phyloP scores from a whole-genome alignment of 1,140 invertebrate species.

The Thaumatotibia leucotreta region DNA sequence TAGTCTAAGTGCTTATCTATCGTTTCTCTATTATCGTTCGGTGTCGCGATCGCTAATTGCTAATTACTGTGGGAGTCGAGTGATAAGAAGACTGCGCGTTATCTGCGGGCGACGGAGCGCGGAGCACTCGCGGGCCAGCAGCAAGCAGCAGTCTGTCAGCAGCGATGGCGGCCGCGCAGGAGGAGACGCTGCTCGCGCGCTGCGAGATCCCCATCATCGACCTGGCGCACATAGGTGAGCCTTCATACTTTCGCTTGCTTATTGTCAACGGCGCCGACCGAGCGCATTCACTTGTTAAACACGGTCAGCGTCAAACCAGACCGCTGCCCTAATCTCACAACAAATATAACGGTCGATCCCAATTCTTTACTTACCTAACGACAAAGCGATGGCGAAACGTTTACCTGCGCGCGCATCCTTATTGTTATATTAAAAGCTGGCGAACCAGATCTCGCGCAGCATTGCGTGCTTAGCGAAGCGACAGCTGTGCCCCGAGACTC shows the following conservation, averaged over 20 bases:
- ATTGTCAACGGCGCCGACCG: not conserved
- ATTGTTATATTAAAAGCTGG: constrained; percentile 22
- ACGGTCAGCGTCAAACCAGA: constrained; percentile 3
- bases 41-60: constrained; percentile 71
- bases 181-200: constrained; percentile 81
- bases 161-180: constrained; percentile 56
- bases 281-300: constrained; percentile 1
- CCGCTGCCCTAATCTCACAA: not conserved
- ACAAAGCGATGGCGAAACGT: constrained; percentile 27
- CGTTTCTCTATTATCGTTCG: constrained; percentile 66
- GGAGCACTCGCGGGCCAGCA: constrained; percentile 25
- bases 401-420: constrained; percentile 47
- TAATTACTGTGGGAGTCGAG: constrained; percentile 68
- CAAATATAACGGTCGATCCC: constrained; percentile 12
- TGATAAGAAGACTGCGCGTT: constrained; percentile 62
- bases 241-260: constrained; percentile 14
- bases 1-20: constrained; percentile 68
- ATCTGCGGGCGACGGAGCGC: constrained; percentile 36
- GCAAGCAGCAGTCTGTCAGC: constrained; percentile 31
- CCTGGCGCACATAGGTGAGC: constrained; percentile 84
- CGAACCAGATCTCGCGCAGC: constrained; percentile 15
- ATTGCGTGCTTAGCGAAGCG: constrained; percentile 28
- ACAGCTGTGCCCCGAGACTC: constrained; percentile 57
- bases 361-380: not conserved
- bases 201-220: constrained; percentile 86